Percentiles rank a stretch among this genome's conserved stretches.
phyloP scores from a whole-genome alignment of 2,888 invertebrate genomes.

The Bibio marci region DNA sequence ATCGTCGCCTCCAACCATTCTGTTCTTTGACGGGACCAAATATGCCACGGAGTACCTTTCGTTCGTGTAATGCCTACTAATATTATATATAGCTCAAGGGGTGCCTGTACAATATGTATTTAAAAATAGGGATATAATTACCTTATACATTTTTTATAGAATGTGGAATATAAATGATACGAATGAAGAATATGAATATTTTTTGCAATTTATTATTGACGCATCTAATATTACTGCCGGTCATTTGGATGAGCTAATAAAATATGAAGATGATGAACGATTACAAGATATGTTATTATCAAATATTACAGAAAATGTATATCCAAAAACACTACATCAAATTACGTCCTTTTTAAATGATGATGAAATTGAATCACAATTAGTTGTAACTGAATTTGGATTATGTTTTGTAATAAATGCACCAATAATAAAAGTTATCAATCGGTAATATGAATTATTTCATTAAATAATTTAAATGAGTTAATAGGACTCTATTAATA shows the following conservation, averaged over 20 bases:
- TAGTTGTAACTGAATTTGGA: conserved; percentile 22
- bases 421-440: not conserved
- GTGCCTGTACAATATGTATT: no score
- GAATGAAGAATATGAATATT: conserved; percentile 30
- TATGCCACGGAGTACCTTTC: no score
- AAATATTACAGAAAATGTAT: conserved; percentile 19
- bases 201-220: conserved; percentile 29
- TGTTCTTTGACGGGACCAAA: no score
- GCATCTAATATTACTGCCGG: conserved; percentile 31
- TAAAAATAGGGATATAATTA: no score
- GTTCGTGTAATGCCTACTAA: no score
- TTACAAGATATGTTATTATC: conserved; percentile 29
- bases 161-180: conserved; percentile 28
- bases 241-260: conserved; percentile 25
- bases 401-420: conserved; percentile 13
- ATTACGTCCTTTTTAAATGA: conserved; percentile 16
- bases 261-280: conserved; percentile 27
- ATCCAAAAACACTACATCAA: conserved; percentile 18
- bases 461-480: no score
- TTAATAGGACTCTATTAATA: no score
- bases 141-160: no score
- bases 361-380: conserved; percentile 2
- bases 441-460: no score
- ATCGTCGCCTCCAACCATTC: no score
- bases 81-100: no score